phyloP scores from a whole-genome alignment of 2,113 vertebrate species.

The Struthio camelus region DNA sequence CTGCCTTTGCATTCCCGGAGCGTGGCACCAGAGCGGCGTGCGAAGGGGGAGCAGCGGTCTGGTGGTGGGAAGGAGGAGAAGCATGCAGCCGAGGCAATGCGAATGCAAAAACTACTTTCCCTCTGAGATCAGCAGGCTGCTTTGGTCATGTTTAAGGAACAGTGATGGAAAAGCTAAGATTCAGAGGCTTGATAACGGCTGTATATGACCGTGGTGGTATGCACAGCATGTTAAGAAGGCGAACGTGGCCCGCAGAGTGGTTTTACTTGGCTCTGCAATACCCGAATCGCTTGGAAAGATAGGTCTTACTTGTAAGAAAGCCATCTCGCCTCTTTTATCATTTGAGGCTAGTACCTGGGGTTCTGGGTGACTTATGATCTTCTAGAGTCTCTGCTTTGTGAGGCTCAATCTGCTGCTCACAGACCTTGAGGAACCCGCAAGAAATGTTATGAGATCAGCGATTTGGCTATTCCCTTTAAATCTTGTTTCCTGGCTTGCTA shows the following conservation, averaged over 20 bases:
- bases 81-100: rapidly evolving
- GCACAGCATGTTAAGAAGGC: background rate
- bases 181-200: background rate
- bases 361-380: background rate
- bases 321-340: background rate
- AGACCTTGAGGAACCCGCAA: background rate
- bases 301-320: background rate
- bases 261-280: background rate
- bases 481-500: background rate
- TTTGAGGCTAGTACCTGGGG: background rate
- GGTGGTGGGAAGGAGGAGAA: background rate
- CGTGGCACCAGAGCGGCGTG: background rate
- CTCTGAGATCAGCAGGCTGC: background rate
- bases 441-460: background rate
- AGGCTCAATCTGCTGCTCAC: background rate
- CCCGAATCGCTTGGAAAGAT: background rate
- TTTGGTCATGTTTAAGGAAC: background rate
- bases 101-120: background rate
- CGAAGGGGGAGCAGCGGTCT: background rate
- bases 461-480: background rate
- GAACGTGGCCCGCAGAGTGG: background rate
- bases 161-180: background rate
- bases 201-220: rapidly evolving
- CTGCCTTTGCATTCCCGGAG: background rate
- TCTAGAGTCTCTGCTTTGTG: background rate